phyloP scores from a whole-genome alignment of 2,113 vertebrate species.

The Alexandromys fortis region DNA sequence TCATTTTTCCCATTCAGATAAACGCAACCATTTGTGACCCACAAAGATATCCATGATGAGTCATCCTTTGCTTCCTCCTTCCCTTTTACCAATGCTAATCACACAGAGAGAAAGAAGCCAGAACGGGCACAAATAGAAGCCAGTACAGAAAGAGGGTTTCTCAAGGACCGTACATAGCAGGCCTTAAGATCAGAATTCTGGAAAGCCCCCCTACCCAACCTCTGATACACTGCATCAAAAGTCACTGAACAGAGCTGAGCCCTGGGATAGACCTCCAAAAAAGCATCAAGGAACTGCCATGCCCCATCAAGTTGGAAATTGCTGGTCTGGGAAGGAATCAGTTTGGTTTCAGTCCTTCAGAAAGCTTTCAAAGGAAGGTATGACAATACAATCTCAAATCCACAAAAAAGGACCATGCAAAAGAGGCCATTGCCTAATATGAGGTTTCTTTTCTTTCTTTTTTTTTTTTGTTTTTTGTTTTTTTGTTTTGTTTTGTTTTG shows the following conservation, averaged over 20 bases:
- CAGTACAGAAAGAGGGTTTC: conserved; percentile 15
- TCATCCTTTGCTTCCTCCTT: conserved; percentile 18
- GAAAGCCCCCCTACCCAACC: background rate
- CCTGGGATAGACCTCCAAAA: background rate
- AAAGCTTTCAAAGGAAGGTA: conserved; percentile 43
- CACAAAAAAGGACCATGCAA: background rate
- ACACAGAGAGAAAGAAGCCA: background rate
- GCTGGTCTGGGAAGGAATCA: conserved; percentile 12
- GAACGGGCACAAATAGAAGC: background rate
- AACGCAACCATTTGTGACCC: conserved; percentile 66
- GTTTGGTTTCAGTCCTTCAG: background rate
- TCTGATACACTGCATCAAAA: background rate
- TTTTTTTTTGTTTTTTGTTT: background rate
- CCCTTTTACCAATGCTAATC: conserved; percentile 40
- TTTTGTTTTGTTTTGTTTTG: background rate
- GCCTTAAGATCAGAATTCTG: conserved; percentile 28
- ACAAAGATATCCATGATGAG: conserved; percentile 50
- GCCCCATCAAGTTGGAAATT: background rate
- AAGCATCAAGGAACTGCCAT: conserved; percentile 37
- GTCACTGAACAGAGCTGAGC: background rate
- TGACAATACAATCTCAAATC: conserved; percentile 31
- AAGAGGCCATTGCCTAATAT: background rate
- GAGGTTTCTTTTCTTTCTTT: background rate
- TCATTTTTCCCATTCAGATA: conserved; percentile 55
- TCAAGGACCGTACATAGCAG: background rate